Evolutionary conservation across 2,113 vertebrate species (phyloP), one percentile per base, ranked within the genome.

Genomic region (Ammodytes marinus): DNA sequence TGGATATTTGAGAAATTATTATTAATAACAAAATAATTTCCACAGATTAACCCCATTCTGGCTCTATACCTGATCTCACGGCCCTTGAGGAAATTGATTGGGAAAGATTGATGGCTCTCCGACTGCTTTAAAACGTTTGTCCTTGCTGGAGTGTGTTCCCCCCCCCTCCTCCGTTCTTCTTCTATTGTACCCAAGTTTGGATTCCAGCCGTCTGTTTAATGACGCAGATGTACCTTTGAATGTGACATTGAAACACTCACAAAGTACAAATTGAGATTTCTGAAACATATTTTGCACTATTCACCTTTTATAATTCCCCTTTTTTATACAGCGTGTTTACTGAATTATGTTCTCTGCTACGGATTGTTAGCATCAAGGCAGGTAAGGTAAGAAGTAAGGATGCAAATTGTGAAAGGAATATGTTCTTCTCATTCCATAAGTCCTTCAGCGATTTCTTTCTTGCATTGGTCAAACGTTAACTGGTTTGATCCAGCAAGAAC

Each of bases 11-110:
- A 95, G 93, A 95, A 95, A 96, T 95, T 92, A 95, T 95, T 95
- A 96, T 96, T 95, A 96, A 96, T 95, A 95, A 95, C 94, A 85
- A 94, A 92, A 95, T 95, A 93, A 96, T 95, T 95, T 95, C 92
- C 92, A 86, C 88, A 95, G 92, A 95, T 95, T 95, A 96, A 96
- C 95, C 95, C 86, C 94, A 89, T 90, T 92, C 94, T 84, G 76
- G 90, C 93, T 93, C 92, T 93, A 92, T 91, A 89, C 88, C 79
- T 92, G 93, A 94, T 93, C 91, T 68, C 75, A 47, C 81, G 94
- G 92, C 94, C 95, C 94, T 89, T 91, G 27, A 86, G 93, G 89
- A 95, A 96, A 96, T 95, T 94, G 94, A 95, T 95, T 94, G 80
- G 89, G 77, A 90, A 93, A 95, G 95, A 95, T 96, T 94, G 94